These are phyloP conservation scores for Watersipora subatra DNA, from an alignment of 1,140 invertebrate genomes.

Conservation along the genomic window DNA sequence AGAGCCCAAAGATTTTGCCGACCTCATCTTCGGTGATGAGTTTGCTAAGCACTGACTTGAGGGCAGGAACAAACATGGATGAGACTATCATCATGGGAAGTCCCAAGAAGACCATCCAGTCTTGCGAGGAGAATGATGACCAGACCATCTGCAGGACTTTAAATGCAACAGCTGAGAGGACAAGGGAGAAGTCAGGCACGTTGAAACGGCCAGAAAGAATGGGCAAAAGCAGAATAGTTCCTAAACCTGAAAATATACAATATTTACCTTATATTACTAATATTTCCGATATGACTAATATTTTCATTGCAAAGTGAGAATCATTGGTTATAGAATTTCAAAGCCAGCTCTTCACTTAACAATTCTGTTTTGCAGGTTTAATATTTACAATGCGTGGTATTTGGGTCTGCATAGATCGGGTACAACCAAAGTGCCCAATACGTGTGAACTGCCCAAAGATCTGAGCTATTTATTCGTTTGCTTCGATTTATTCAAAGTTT, in stretches of 20 bases:
- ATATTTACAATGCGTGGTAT: no score
- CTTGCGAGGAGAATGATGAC: conserved; percentile 23
- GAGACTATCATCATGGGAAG: conserved; percentile 25
- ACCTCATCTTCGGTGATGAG: conserved; percentile 23
- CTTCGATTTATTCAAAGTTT: no score
- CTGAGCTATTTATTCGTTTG: no score
- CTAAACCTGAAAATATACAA: conserved; percentile 24
- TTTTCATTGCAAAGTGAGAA: no score
- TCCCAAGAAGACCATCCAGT: conserved; percentile 33
- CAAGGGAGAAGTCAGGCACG: conserved; percentile 21
- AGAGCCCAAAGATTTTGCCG: conserved; percentile 30
- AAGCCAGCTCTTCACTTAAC: no score
- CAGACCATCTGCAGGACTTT: conserved; percentile 26
- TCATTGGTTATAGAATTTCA: no score
- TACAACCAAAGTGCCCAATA: no score
- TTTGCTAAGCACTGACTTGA: conserved; percentile 32
- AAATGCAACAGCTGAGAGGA: conserved; percentile 25
- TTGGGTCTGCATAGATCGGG: no score
- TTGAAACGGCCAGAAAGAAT: conserved; percentile 21
- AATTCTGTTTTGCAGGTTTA: no score
- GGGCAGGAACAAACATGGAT: conserved; percentile 26
- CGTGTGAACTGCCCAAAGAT: no score
- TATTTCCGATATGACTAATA: background rate
- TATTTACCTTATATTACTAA: no score
- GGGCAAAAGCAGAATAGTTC: conserved; percentile 27